Base-by-base conservation (phyloP, 37 sponge, comb jelly and placozoan genomes). In the Cladorhizidae sp. region DNA sequence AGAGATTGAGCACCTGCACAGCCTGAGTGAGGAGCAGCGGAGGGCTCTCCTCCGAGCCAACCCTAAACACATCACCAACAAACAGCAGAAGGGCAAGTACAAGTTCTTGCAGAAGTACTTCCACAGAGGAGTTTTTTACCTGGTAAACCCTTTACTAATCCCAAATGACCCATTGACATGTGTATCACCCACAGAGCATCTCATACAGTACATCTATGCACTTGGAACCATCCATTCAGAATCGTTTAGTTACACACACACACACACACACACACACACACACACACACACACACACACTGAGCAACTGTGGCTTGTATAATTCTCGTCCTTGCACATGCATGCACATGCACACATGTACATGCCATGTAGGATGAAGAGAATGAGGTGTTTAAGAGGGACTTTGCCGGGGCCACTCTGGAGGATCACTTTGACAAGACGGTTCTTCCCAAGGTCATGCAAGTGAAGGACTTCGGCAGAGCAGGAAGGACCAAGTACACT, bases 381-480 rank as follows among this genome's bases (percentile, higher is more conserved):
- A 64, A 78, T 32, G 43, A 73, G 6, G 73, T 79, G 49, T 62
- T 86, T 39, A 86, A 67, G 64, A 36, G 81, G 36, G 86, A 86
- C 75, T 84, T 94, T 33, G 85, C 95, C 65, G 59, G 86, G 45
- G 91, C 99, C 5, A 98, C 99, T 32, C 89, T 98, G 32, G 99
- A 98, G 77, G 99, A 98, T 55, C 99, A 98, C 80, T 98, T 98
- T 75, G 94, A 98, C 58, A 98, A 98, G 83, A 91, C 95, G 9
- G 87, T 98, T 0, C 85, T 98, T 40, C 99, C 99, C n/a, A 91
- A 96, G 80, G 97, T 98, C 29, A 98, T 98, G 99, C 99, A 98
- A 77, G 99, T 98, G n/a, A 98, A 98, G 74, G 86, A 96, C 90
- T 98, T 98, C 88, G 99, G 99, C 8, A 67, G 94, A n/a, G 85